These are phyloP conservation scores for Oscheius onirici DNA, from an alignment of 2,888 invertebrate genomes.

Conservation along the genomic window DNA sequence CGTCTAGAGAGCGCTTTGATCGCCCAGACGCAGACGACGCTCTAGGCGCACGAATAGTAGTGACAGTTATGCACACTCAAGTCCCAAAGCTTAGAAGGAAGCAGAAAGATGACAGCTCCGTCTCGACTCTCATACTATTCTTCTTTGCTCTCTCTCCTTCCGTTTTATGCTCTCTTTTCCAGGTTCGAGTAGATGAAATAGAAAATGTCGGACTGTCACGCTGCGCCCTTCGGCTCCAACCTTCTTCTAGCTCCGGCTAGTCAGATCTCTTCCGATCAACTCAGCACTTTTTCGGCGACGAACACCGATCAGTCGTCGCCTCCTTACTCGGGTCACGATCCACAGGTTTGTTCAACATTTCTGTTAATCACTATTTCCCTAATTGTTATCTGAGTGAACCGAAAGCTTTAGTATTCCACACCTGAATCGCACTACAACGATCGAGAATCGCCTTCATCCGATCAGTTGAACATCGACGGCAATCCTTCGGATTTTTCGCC, in stretches of 20 bases:
- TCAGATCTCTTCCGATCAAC: slow-evolving; percentile 23
- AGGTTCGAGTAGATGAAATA: slow-evolving; percentile 18
- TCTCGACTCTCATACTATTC: background rate
- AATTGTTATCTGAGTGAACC: too few relatives aligned
- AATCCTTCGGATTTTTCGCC: slow-evolving; percentile 25
- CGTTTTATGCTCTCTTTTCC: background rate
- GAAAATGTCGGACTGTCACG: slow-evolving; percentile 26
- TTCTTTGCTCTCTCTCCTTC: background rate
- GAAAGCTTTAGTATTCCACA: slow-evolving; percentile 25
- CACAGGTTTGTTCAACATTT: slow-evolving; percentile 19
- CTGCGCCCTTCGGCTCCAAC: slow-evolving; percentile 17
- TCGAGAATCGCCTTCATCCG: slow-evolving; percentile 47
- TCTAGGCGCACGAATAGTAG: slow-evolving; percentile 28
- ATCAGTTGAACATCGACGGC: slow-evolving; percentile 29
- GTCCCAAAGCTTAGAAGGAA: background rate
- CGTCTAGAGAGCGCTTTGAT: slow-evolving; percentile 2
- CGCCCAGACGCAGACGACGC: slow-evolving; percentile 3
- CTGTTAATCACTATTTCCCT: background rate
- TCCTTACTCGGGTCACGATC: slow-evolving; percentile 29
- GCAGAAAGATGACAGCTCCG: slow-evolving; percentile 2
- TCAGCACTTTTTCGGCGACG: slow-evolving; percentile 29
- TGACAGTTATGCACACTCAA: slow-evolving; percentile 31
- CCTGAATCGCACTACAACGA: slow-evolving; percentile 38
- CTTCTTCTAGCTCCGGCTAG: slow-evolving; percentile 20
- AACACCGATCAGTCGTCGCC: slow-evolving; percentile 33